Conservation (phyloP, 2,113 vertebrate genomes). For the Scomber japonicus region DNA sequence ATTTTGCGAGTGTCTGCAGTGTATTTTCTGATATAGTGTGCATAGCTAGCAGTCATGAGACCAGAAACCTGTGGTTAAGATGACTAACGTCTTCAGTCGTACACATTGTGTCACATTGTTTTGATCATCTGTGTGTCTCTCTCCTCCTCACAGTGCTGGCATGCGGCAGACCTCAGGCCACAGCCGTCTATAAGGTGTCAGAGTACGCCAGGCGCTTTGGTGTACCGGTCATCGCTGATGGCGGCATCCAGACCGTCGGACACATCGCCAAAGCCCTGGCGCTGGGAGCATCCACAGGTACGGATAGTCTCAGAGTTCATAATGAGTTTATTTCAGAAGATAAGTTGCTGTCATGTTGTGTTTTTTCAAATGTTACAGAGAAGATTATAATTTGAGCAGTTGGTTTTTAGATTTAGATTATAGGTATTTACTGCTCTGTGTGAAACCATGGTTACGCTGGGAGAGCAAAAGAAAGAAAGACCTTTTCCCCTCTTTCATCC, state of each 20-base stretch:
- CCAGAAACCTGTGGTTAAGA: too few species aligned
- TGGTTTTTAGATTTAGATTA: slow-evolving; percentile 1
- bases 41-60: background rate
- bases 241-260: slow-evolving; percentile 96
- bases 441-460: background rate
- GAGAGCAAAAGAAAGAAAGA: background rate
- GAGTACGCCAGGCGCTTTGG: slow-evolving; percentile 96
- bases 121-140: background rate
- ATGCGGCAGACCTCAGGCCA: slow-evolving; percentile 96
- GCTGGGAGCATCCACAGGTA: slow-evolving; percentile 96
- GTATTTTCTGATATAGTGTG: background rate
- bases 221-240: slow-evolving; percentile 95
- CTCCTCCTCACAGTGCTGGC: slow-evolving; percentile 88
- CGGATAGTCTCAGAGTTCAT: background rate
- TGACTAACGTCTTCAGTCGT: background rate
- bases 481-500: background rate
- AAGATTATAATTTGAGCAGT: background rate
- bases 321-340: too few species aligned
- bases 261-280: slow-evolving; percentile 96
- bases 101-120: background rate
- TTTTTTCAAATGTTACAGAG: background rate
- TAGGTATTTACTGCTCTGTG: background rate
- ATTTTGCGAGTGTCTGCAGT: background rate
- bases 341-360: too few species aligned
- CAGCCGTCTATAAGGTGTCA: slow-evolving; percentile 96